Percentiles rank a stretch among this genome's conserved stretches.
Conservation (phyloP, 2,888 invertebrate genomes). For the Anoplius nigerrimus region DNA sequence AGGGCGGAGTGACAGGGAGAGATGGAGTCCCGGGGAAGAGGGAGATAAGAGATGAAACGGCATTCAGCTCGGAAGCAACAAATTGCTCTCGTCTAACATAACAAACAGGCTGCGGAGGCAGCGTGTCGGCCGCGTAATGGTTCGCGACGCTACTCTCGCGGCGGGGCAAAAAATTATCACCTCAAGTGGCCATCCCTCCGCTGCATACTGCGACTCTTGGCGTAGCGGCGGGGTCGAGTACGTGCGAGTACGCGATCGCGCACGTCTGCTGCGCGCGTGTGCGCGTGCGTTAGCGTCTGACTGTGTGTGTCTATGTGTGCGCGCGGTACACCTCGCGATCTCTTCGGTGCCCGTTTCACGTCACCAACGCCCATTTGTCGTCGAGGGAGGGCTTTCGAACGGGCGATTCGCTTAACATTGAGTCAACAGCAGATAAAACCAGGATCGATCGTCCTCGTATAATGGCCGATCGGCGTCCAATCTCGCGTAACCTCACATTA, state of each 20-base stretch:
- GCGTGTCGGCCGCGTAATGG: slow-evolving; percentile 48
- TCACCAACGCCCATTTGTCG: slow-evolving; percentile 53
- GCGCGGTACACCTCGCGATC: slow-evolving; percentile 26
- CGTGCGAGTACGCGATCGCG: not conserved
- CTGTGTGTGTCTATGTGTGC: not conserved
- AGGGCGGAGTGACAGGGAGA: not conserved
- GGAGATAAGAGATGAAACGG: not conserved
- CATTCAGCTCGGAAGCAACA: slow-evolving; percentile 43
- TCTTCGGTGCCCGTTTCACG: slow-evolving; percentile 36
- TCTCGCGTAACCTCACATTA: slow-evolving; percentile 54
- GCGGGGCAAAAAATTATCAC: slow-evolving; percentile 58
- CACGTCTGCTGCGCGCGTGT: not conserved
- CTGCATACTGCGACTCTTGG: slow-evolving; percentile 12
- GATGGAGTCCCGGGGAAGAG: not conserved
- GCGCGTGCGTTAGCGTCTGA: not conserved
- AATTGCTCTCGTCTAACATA: slow-evolving; percentile 64
- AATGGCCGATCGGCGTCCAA: slow-evolving; percentile 55
- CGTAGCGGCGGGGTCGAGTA: not conserved
- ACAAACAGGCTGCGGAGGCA: slow-evolving; percentile 60
- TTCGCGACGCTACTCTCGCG: slow-evolving; percentile 38
- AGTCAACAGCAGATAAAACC: slow-evolving; percentile 61
- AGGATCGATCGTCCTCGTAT: slow-evolving; percentile 53
- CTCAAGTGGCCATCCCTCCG: slow-evolving; percentile 42
- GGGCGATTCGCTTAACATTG: slow-evolving; percentile 57
- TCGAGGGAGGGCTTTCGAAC: slow-evolving; percentile 41